phyloP scores from a whole-genome alignment of 2,113 vertebrate genomes.

The Zosterops lateralis region DNA sequence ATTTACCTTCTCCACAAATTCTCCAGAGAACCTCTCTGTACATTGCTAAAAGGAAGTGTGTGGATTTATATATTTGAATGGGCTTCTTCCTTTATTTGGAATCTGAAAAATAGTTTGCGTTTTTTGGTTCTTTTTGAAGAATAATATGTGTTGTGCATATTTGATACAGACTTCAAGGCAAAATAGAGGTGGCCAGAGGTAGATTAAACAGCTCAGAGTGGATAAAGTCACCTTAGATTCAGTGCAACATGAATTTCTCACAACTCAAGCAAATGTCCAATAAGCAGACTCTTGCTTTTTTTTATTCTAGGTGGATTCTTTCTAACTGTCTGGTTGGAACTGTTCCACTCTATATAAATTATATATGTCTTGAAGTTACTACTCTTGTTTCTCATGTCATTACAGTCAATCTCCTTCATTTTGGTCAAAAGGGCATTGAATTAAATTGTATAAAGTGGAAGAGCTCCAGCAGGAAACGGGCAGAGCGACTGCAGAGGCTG shows the following conservation, averaged over 20 bases:
- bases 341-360: not conserved
- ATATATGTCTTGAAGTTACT: not conserved
- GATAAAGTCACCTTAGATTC: not conserved
- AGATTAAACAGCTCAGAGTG: not conserved
- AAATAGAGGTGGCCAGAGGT: not conserved
- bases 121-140: not conserved
- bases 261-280: not conserved
- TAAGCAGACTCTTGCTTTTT: not conserved
- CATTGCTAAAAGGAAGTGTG: not conserved
- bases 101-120: not conserved
- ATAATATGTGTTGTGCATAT: not conserved
- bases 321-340: not conserved
- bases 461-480: not conserved
- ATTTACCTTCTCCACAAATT: not conserved
- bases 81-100: not conserved
- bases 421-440: not conserved
- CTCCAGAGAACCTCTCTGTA: not conserved
- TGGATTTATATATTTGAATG: not conserved
- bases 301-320: not conserved
- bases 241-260: not conserved
- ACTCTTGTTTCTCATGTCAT: not conserved
- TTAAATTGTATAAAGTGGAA: not conserved
- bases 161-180: not conserved
- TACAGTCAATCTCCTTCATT: not conserved
- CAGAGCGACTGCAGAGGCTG: not conserved